Evolutionary conservation across 2,797 vertebrate genomes (phyloP).

Genomic region (Sebastes matsubarae): DNA sequence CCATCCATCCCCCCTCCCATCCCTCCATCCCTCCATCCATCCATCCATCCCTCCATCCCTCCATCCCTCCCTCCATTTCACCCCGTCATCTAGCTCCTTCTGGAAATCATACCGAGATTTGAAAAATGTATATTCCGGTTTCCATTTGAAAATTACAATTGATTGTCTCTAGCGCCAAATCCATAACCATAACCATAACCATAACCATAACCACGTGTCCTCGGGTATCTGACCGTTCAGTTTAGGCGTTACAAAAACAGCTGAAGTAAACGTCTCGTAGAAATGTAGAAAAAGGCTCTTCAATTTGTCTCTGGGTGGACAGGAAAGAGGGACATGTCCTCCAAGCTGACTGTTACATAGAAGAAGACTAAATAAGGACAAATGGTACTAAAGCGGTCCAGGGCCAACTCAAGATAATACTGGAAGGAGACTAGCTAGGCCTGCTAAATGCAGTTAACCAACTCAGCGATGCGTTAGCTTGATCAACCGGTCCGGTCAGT

Average conservation of each 20-base stretch:
- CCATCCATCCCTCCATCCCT: neutral
- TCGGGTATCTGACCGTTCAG: neutral
- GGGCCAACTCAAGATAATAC: slow-evolving; percentile 37
- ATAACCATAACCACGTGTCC: neutral
- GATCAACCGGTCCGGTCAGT: neutral
- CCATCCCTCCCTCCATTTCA: slow-evolving; percentile 1
- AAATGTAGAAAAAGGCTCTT: neutral
- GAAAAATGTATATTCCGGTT: neutral
- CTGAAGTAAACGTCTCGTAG: neutral
- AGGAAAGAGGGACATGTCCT: neutral
- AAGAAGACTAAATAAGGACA: neutral
- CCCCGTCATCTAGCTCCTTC: neutral
- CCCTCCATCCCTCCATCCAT: neutral
- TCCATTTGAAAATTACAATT: slow-evolving; percentile 8
- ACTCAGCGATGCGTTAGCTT: neutral
- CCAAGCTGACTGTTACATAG: neutral
- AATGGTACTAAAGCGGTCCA: neutral
- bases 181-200: no score
- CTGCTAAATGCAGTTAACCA: neutral
- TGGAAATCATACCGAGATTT: neutral
- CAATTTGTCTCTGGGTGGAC: neutral
- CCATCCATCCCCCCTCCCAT: neutral
- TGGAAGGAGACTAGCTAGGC: slow-evolving; percentile 8
- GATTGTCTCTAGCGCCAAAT: slow-evolving; percentile 63
- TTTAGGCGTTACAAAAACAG: neutral